Conservation (phyloP, 1,140 invertebrate species). For the Trachelipus rathkii region DNA sequence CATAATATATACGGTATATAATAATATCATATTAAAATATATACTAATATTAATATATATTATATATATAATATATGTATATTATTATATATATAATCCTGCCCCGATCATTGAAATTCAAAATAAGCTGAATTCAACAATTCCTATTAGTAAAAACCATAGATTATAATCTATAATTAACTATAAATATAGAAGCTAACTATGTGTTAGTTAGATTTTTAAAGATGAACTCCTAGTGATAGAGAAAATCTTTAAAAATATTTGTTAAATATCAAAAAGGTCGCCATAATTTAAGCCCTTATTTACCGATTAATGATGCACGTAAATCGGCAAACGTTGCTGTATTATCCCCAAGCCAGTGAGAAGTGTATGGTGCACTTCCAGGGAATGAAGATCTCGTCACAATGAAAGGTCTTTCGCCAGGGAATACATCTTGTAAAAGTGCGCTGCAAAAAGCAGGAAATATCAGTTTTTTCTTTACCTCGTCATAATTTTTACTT, state of each 20-base stretch:
- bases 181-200: neutral
- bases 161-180: neutral
- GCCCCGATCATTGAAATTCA: constrained; percentile 56
- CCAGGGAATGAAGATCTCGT: constrained; percentile 56
- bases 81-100: too few relatives aligned
- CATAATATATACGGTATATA: too few relatives aligned
- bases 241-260: neutral
- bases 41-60: too few relatives aligned
- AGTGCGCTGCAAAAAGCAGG: too few relatives aligned
- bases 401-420: constrained; percentile 41
- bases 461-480: too few relatives aligned
- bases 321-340: constrained; percentile 54
- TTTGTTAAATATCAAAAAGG: neutral
- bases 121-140: constrained; percentile 69
- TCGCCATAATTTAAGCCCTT: neutral
- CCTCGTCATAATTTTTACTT: too few relatives aligned
- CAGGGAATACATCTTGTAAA: constrained; percentile 27
- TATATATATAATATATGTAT: too few relatives aligned
- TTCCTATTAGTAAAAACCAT: constrained; percentile 49
- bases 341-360: constrained; percentile 60
- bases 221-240: neutral
- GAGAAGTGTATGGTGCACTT: constrained; percentile 55
- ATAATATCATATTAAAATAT: too few relatives aligned
- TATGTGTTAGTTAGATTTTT: neutral
- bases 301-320: constrained; percentile 54